phyloP scores from a whole-genome alignment of 2,797 vertebrate species.

The Hoplostethus atlanticus region DNA sequence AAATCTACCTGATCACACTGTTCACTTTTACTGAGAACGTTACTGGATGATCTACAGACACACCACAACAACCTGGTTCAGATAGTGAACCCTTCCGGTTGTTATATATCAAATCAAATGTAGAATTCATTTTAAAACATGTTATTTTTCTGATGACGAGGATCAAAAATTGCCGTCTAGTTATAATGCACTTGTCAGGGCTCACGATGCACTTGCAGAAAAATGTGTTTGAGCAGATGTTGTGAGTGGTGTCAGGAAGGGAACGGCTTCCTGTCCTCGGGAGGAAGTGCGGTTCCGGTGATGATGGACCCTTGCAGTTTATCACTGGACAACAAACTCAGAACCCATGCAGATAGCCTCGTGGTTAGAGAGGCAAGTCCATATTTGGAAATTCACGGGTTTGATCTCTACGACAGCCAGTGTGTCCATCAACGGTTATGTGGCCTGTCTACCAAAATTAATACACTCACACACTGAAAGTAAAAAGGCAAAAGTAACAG shows the following conservation, averaged over 20 bases:
- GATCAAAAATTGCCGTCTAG: too few relatives aligned
- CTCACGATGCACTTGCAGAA: too few relatives aligned
- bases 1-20: too few relatives aligned
- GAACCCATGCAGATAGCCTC: not conserved
- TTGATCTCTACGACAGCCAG: not conserved
- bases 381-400: not conserved
- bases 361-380: not conserved
- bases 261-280: conserved; percentile 62
- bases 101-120: too few relatives aligned
- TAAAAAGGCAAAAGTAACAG: not conserved
- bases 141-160: too few relatives aligned
- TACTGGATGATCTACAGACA: too few relatives aligned
- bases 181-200: too few relatives aligned
- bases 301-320: conserved; percentile 41
- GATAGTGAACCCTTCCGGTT: too few relatives aligned
- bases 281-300: conserved; percentile 57
- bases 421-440: not conserved
- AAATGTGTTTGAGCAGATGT: not conserved
- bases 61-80: too few relatives aligned
- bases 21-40: too few relatives aligned
- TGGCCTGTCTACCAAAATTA: not conserved
- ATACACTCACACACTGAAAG: not conserved
- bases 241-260: conserved; percentile 35
- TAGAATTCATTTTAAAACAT: too few relatives aligned
- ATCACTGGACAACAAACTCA: conserved; percentile 23